Evolutionary conservation across 2,113 vertebrate species (phyloP), one percentile per base, ranked within the genome.

Genomic region (Phalacrocorax aristotelis): DNA sequence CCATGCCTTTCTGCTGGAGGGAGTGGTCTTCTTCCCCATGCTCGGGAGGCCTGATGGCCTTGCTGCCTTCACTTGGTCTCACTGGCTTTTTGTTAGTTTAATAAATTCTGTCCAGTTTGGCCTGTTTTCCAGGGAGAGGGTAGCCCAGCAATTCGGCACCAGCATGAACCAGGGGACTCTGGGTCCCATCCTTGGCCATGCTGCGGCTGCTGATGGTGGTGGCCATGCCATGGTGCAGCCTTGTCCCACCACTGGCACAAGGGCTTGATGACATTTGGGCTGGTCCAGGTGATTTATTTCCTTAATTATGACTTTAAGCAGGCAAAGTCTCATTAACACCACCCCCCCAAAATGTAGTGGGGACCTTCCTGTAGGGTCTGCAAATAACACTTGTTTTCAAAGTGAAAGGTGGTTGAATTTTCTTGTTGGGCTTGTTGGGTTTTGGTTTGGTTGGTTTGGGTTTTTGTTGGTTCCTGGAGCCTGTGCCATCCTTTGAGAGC

Each of bases 111-210:
- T 27, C 29, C 36, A 6, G 34, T 30, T 70, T 82, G 55, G 13
- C 42, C 42, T 16, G 2, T 65, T 29, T 54, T 58, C 12, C 40
- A 46, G 25, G 17, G 36, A 34, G 38, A 17, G 48, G 13, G 11
- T 15, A 40, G 38, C 52, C 76, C 76, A 68, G 11, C 32, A 26
- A 0, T 29, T 71, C 2, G 1, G 17, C 8, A 0, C 20, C 49
- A 48, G 2, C 13, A 8, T 20, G 26, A 46, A 1, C 29, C 29
- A 2, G 7, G 34, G 64, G 38, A 5, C 32, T 13, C 27, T 12
- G 49, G 16, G 4, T 29, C 7, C 0, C 1, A 10, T 92, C 48
- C 72, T 74, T 30, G 55, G 52, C 69, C 5, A 0, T 0, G 3
- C 25, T 27, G 51, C 7, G 15, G 65, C 2, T 62, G 10, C 10